Evolutionary conservation across 1,140 invertebrate species (phyloP).

Genomic region (Teleogryllus occipitalis): DNA sequence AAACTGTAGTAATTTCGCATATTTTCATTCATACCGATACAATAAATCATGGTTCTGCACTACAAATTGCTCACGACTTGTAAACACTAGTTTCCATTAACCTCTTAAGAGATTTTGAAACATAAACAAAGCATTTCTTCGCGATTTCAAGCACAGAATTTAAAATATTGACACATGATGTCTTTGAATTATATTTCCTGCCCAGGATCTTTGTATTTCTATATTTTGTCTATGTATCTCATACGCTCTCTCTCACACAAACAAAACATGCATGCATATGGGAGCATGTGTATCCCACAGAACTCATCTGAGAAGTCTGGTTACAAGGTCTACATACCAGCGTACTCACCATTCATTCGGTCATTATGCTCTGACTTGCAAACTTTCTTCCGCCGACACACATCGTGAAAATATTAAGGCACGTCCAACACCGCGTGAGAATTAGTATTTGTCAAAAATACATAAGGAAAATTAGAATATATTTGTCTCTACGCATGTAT

Average conservation of each 20-base stretch:
- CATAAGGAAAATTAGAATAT: neutral
- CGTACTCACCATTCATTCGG: neutral
- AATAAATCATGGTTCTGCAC: no score
- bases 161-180: neutral
- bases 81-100: neutral
- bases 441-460: neutral
- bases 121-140: neutral
- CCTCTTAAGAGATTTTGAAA: neutral
- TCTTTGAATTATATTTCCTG: no score
- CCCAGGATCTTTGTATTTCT: no score
- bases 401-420: neutral
- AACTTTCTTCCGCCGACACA: neutral
- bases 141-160: neutral
- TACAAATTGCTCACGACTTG: neutral
- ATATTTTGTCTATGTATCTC: no score
- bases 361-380: neutral
- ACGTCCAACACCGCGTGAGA: neutral
- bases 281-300: neutral
- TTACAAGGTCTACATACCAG: neutral
- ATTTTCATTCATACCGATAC: no score
- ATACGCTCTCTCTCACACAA: neutral
- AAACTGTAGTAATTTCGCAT: no score
- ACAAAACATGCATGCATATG: slow-evolving; percentile 4
- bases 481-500: neutral
- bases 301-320: neutral